Evolutionary conservation across 2,113 vertebrate genomes (phyloP), one percentile per base, ranked within the genome.

Genomic region (Anhinga anhinga): DNA sequence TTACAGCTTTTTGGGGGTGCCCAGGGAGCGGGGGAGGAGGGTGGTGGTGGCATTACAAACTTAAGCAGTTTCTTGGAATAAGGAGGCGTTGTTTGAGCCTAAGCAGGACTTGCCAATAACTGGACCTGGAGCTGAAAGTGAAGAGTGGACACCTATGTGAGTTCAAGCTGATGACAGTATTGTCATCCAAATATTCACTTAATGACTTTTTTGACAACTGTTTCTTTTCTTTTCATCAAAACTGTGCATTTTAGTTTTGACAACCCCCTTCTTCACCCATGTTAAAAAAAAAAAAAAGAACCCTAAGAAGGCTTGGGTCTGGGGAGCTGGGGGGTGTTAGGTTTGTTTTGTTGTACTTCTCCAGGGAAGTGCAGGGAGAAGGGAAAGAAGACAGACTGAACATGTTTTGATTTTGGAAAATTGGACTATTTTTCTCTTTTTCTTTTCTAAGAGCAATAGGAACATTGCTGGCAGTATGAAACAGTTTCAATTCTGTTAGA

Each of bases 11-110:
- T 52, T 29, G 32, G 63, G 63, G 32, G 10, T 36, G 16, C 20
- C 13, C 0, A 17, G 44, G 44, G 17, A 45, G 0, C 16, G n/a
- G 7, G 3, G 6, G 12, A 19, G 10, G 8, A 5, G 29, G 12
- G 9, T 13, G 16, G 13, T 3, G 4, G 38, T 26, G 32, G 25
- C 56, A 53, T 73, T 42, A 94, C 23, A 59, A 50, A 66, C 42
- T 27, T 32, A 20, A 3, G 34, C 44, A 25, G 8, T 34, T 73
- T 88, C 30, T 55, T 32, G 10, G 25, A 22, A 65, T 89, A 82
- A 84, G 13, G 22, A 78, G n/a, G 13, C 1, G 4, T 7, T 73
- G 4, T 26, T 50, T 56, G 45, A 91, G 61, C 55, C 63, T 32
- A 38, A 95, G 15, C 17, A 59, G 63, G 38, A 38, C 18, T 70